Evolutionary conservation across 35 echinoderm and acorn worm species (phyloP).

Genomic region (Apostichopus parvimensis): DNA sequence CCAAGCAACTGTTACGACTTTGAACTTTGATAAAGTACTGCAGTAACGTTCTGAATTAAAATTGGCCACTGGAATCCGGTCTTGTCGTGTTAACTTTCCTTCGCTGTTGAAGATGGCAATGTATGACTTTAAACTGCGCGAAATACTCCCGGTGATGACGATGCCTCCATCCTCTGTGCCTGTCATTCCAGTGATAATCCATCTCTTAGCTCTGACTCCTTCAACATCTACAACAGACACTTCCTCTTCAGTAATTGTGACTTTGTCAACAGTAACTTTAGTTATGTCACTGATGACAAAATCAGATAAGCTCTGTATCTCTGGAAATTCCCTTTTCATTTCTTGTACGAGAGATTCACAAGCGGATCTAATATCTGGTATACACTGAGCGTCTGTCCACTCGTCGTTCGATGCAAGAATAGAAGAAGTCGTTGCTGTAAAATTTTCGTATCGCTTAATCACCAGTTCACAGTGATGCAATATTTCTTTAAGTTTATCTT

Average conservation of each 20-base stretch:
- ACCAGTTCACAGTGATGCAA: too few species aligned
- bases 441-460: background rate
- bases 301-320: background rate
- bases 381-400: background rate
- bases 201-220: background rate
- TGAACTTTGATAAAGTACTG: background rate
- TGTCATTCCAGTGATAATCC: background rate
- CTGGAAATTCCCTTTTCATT: background rate
- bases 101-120: background rate
- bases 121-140: background rate
- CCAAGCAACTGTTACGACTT: background rate
- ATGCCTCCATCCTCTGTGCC: background rate
- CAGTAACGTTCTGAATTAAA: background rate
- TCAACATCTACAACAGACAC: background rate
- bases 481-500: background rate
- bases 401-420: slow-evolving; percentile 8
- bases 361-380: background rate
- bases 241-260: background rate
- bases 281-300: background rate
- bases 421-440: background rate
- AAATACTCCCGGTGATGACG: background rate
- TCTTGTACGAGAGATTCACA: background rate
- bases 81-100: background rate
- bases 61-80: too few species aligned
- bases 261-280: background rate